These are phyloP conservation scores for Bathybates hornii DNA, from an alignment of 2,113 vertebrate genomes.

Conservation along the genomic window DNA sequence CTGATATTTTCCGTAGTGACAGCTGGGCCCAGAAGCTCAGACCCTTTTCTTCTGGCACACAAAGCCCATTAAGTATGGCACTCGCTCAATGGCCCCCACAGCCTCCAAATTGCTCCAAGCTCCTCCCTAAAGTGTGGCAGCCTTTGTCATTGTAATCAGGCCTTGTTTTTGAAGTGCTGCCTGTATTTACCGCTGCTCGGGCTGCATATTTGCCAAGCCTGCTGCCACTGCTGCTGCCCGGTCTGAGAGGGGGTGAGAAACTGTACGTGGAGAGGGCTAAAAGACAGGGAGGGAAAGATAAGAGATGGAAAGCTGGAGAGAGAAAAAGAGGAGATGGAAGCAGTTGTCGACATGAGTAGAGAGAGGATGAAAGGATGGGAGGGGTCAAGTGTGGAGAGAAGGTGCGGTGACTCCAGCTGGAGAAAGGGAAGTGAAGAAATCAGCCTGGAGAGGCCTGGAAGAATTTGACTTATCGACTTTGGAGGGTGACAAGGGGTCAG, in stretches of 20 bases:
- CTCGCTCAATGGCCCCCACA: slow-evolving; percentile 82
- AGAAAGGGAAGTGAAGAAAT: slow-evolving; percentile 26
- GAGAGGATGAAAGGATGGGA: neutral
- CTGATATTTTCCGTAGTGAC: slow-evolving; percentile 83
- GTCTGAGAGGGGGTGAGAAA: slow-evolving; percentile 31
- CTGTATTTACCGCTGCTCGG: slow-evolving; percentile 75
- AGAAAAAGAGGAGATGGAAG: neutral
- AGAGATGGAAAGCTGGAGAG: neutral
- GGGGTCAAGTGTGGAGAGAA: neutral
- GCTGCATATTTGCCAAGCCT: slow-evolving; percentile 65
- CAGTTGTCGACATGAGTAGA: neutral
- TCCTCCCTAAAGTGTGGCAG: slow-evolving; percentile 92
- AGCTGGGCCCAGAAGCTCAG: slow-evolving; percentile 81
- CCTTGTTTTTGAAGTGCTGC: slow-evolving; percentile 77
- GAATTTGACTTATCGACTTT: slow-evolving; percentile 40
- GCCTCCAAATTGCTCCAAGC: slow-evolving; percentile 79
- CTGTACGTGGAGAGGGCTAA: neutral
- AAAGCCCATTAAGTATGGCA: slow-evolving; percentile 92
- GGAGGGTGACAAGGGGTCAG: slow-evolving; percentile 16
- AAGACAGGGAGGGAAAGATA: neutral
- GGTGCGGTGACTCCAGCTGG: neutral
- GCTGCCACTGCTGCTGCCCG: slow-evolving; percentile 47
- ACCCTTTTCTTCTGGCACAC: slow-evolving; percentile 76
- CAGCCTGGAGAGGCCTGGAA: neutral
- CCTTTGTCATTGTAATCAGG: slow-evolving; percentile 91